Evolutionary conservation across 2,797 vertebrate species (phyloP), one percentile per base, ranked within the genome.

Genomic region (Austrolebias charrua): DNA sequence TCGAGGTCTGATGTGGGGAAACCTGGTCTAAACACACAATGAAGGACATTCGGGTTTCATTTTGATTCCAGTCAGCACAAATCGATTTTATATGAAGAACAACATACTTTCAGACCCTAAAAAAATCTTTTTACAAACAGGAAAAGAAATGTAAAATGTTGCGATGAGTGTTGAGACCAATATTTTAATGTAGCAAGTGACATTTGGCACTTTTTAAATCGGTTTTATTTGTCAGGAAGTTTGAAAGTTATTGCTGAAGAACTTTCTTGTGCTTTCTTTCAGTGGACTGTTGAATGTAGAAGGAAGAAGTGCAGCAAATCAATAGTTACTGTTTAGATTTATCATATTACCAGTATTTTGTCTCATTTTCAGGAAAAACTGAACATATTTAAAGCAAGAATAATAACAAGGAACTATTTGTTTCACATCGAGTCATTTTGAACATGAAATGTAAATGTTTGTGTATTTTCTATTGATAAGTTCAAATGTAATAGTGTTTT

Each of bases 261-360:
- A 54, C 58, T 79, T 71, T 81, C 55, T 77, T 58, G 57, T 84
- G 69, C 77, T 77, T 84, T 82, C 61, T 84, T 80, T 83, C 79
- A 64, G 82, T 89, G 82, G 90, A 92, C 91, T 92, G 89, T 89
- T 94, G 92, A 94, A 93, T 92, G 91, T 93, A 92, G 81, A 70
- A 73, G 49, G 66, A 78, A 52, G 71, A 66, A 63, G 61, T 79
- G 76, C 75, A 83, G 71, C 71, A 60, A 79, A 58, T 47, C 48
- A 48, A 71, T 33, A 69, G 43, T 71, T 55, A 69, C 63, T 65
- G 72, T 79, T 76, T 55, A 33, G 11, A 64, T 74, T 71, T 33
- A 35, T 40, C 20, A 14, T 60, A 48, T 75, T 78, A 75, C 56
- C 75, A 76, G 57, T 81, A 63, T 75, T 66, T 83, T 69, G 82